Conservation (phyloP, 1,140 invertebrate genomes). For the Sarcophaga peregrina region DNA sequence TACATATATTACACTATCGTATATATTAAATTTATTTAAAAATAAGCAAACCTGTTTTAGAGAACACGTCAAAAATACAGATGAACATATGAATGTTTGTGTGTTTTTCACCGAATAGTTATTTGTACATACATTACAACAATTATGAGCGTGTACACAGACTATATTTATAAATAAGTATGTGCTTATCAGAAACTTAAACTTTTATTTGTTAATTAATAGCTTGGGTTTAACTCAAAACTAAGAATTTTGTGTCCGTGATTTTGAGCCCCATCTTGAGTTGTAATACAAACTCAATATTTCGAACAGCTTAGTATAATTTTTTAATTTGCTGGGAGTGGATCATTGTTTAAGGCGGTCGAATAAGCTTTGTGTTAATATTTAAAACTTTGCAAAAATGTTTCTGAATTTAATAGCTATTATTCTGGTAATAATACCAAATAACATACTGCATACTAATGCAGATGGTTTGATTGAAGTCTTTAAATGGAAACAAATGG, state of each 20-base stretch:
- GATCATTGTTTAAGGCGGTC: not conserved
- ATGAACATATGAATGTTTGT: too few relatives aligned
- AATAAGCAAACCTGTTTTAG: too few relatives aligned
- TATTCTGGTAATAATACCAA: not conserved
- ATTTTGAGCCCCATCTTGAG: not conserved
- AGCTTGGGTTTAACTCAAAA: not conserved
- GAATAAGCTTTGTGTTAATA: not conserved
- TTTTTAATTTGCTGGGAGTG: not conserved
- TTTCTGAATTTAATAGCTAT: not conserved
- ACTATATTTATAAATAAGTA: not conserved
- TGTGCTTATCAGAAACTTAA: not conserved
- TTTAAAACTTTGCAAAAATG: not conserved
- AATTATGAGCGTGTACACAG: too few relatives aligned
- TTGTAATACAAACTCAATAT: not conserved
- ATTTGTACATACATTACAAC: too few relatives aligned
- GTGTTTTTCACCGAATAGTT: too few relatives aligned
- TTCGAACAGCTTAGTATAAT: not conserved
- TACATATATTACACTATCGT: too few relatives aligned
- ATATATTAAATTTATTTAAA: too few relatives aligned
- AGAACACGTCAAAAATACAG: too few relatives aligned
- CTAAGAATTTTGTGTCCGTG: not conserved
- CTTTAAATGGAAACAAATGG: conserved; percentile 67
- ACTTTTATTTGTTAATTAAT: not conserved
- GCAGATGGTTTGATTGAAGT: conserved; percentile 63
- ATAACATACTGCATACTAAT: not conserved